A percentile compares a stretch with the other conserved stretches of the same genome.
Evolutionary conservation across 2,888 invertebrate species (phyloP).

Genomic region (Hesperia comma): DNA sequence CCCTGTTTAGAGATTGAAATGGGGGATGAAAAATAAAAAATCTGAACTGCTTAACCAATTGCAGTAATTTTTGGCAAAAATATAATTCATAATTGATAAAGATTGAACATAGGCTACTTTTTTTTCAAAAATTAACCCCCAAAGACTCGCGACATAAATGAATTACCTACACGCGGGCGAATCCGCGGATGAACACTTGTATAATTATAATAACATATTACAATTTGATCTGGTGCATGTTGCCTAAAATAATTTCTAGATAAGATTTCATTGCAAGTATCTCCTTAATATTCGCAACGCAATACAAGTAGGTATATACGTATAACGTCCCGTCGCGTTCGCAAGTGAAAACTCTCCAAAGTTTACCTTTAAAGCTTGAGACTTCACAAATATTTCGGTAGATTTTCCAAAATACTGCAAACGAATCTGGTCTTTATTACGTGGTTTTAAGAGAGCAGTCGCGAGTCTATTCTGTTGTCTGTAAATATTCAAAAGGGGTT

Average conservation of each 20-base stretch:
- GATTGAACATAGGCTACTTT: too few relatives aligned
- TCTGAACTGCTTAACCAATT: too few relatives aligned
- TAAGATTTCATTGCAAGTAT: constrained; percentile 57
- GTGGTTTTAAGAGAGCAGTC: background rate
- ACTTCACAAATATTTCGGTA: constrained; percentile 55
- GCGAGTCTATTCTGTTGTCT: constrained; percentile 17
- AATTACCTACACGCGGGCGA: too few relatives aligned
- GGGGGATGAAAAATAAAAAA: too few relatives aligned
- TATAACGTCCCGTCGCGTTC: constrained; percentile 50
- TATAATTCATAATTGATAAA: too few relatives aligned
- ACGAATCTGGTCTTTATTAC: constrained; percentile 48
- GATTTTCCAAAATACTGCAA: constrained; percentile 36
- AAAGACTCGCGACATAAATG: too few relatives aligned
- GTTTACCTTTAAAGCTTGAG: constrained; percentile 72
- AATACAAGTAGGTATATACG: constrained; percentile 18
- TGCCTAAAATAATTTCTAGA: constrained; percentile 58
- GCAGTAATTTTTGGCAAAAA: too few relatives aligned
- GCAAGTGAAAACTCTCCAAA: constrained; percentile 73
- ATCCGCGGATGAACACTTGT: too few relatives aligned
- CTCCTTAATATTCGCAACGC: constrained; percentile 10
- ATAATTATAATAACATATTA: too few relatives aligned
- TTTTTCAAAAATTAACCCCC: too few relatives aligned
- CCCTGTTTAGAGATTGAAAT: too few relatives aligned
- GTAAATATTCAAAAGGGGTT: constrained; percentile 46
- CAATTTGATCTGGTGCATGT: too few relatives aligned